phyloP scores from a whole-genome alignment of 92 coral and sea anemone species.

The Porites divaricata region DNA sequence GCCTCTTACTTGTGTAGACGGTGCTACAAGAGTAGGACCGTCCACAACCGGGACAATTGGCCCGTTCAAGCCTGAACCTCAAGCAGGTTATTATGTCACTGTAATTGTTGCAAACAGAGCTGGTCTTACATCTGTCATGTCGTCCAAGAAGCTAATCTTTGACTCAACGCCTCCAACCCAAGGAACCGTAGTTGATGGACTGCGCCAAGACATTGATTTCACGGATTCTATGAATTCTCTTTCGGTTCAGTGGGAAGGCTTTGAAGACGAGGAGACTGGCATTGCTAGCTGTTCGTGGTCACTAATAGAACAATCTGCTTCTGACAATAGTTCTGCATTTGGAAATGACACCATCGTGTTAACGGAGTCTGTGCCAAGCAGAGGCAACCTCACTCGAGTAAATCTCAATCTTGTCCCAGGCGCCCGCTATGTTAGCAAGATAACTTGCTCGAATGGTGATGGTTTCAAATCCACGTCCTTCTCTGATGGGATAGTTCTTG shows the following conservation, averaged over 20 bases:
- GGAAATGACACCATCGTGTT: conserved; percentile 67
- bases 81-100: conserved; percentile 68
- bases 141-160: conserved; percentile 69
- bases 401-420: conserved; percentile 83
- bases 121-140: conserved; percentile 72
- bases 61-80: conserved; percentile 67
- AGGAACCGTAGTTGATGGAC: conserved; percentile 87
- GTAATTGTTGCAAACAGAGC: conserved; percentile 80
- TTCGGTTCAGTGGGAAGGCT: conserved; percentile 75
- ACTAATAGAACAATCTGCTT: conserved; percentile 72
- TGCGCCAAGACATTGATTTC: conserved; percentile 69
- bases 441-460: conserved; percentile 86
- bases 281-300: conserved; percentile 78
- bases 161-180: conserved; percentile 89
- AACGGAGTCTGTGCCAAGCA: conserved; percentile 50
- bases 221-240: conserved; percentile 60
- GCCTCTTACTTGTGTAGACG: conserved; percentile 62
- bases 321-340: conserved; percentile 55
- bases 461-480: conserved; percentile 73
- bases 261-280: conserved; percentile 78
- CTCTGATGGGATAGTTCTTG: conserved; percentile 88
- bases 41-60: conserved; percentile 57
- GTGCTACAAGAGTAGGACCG: conserved; percentile 27
- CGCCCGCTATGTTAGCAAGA: conserved; percentile 70
- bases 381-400: conserved; percentile 58